Evolutionary conservation across 2,113 vertebrate genomes (phyloP).

Genomic region (Limanda limanda): DNA sequence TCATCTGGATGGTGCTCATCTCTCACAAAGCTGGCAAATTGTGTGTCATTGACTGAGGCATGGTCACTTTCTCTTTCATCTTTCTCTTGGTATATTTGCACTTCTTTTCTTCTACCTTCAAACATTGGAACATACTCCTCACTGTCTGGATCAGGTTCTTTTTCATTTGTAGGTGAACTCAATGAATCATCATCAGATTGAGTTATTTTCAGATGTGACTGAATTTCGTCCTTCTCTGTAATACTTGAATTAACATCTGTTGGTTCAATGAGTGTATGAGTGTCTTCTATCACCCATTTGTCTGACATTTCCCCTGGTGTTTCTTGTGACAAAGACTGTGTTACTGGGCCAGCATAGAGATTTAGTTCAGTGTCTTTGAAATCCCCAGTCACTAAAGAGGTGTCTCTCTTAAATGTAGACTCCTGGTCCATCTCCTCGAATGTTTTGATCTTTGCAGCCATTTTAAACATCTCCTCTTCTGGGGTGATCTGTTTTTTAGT

Average conservation of each 20-base stretch:
- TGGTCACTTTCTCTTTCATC: neutral
- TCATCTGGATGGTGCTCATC: constrained; percentile 18
- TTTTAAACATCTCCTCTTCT: constrained; percentile 99
- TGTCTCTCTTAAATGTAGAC: constrained; percentile 87
- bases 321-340: constrained; percentile 79
- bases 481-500: constrained; percentile 89
- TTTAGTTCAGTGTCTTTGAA: constrained; percentile 58
- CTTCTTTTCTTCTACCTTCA: neutral
- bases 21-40: constrained; percentile 10
- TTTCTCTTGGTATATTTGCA: constrained; percentile 11
- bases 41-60: constrained; percentile 13
- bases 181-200: constrained; percentile 21
- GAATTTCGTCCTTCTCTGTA: constrained; percentile 1
- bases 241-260: constrained; percentile 11
- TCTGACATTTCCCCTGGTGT: constrained; percentile 70
- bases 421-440: constrained; percentile 97
- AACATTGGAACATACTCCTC: neutral
- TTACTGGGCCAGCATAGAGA: constrained; percentile 75
- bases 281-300: constrained; percentile 22
- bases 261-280: neutral
- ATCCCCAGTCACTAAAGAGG: constrained; percentile 70
- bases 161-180: constrained; percentile 10
- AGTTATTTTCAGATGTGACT: constrained; percentile 15
- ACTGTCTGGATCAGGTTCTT: constrained; percentile 18
- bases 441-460: constrained; percentile 95